Conservation (phyloP, 2,113 vertebrate genomes). For the Coturnix japonica region DNA sequence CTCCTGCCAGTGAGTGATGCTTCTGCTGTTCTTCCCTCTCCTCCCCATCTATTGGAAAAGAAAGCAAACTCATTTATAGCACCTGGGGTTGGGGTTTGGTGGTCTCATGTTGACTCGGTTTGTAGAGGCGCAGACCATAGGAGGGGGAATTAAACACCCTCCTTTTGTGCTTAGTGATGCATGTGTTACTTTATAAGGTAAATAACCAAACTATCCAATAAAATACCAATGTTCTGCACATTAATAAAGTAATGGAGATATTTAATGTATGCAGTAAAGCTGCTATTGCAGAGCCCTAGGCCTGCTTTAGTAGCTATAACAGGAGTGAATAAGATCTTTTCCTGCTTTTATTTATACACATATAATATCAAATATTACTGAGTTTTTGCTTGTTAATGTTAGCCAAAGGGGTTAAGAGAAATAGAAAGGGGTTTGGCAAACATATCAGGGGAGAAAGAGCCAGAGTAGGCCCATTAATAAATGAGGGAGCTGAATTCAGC, state of each 20-base stretch:
- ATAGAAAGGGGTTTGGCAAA: constrained; percentile 42
- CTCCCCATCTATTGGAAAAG: not conserved
- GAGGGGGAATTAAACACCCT: constrained; percentile 50
- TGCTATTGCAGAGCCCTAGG: constrained; percentile 68
- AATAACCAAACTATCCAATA: constrained; percentile 68
- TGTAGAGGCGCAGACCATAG: not conserved
- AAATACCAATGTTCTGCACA: constrained; percentile 17
- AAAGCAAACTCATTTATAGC: not conserved
- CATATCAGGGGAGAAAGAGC: constrained; percentile 32
- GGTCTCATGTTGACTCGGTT: not conserved
- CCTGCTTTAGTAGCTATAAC: constrained; percentile 55
- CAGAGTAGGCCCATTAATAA: constrained; percentile 36
- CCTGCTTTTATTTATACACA: constrained; percentile 63
- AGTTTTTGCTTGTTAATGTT: constrained; percentile 62
- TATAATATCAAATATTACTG: constrained; percentile 65
- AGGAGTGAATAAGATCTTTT: constrained; percentile 60
- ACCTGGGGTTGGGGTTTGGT: not conserved
- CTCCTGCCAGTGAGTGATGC: not conserved
- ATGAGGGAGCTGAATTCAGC: constrained; percentile 28
- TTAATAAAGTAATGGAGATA: constrained; percentile 63
- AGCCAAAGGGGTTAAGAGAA: constrained; percentile 55
- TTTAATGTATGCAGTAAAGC: constrained; percentile 35
- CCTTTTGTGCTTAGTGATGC: constrained; percentile 61
- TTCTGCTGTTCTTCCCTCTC: not conserved
- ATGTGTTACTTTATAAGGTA: constrained; percentile 62